Percentiles rank a stretch among this genome's conserved stretches.
Evolutionary conservation across 64 coral and sea anemone species (phyloP).

Genomic region (Montipora sp.): DNA sequence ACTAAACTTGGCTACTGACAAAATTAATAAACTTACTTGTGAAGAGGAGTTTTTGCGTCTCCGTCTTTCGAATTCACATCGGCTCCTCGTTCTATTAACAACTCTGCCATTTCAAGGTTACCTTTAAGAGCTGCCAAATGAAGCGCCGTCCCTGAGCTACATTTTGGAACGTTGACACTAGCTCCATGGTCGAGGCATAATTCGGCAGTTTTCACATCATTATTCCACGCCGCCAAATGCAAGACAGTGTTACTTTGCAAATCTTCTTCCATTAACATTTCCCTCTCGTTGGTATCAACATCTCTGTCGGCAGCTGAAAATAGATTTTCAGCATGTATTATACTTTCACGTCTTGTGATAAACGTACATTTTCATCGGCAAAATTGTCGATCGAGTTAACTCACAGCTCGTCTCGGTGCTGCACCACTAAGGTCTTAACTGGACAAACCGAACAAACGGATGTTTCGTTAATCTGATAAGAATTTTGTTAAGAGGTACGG

Average conservation of each 20-base stretch:
- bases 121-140: constrained; percentile 19
- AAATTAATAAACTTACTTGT: constrained; percentile 20
- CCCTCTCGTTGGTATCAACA: not conserved
- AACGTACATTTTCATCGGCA: too few relatives aligned
- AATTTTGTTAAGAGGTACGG: too few relatives aligned
- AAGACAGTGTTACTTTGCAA: constrained; percentile 21
- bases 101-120: constrained; percentile 36
- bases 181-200: constrained; percentile 8
- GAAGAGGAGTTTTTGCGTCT: constrained; percentile 31
- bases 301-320: constrained; percentile 7
- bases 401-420: too few relatives aligned
- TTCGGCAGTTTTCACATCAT: constrained; percentile 22
- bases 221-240: constrained; percentile 26
- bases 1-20: too few relatives aligned
- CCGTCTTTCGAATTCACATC: constrained; percentile 21
- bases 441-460: too few relatives aligned
- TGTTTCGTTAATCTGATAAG: too few relatives aligned
- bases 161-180: not conserved
- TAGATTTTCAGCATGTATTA: not conserved
- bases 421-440: too few relatives aligned
- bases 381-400: too few relatives aligned
- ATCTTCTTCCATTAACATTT: not conserved
- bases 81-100: constrained; percentile 11
- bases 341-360: not conserved
- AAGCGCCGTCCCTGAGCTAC: not conserved